phyloP scores from a whole-genome alignment of 1,140 invertebrate species.

The Apis laboriosa region DNA sequence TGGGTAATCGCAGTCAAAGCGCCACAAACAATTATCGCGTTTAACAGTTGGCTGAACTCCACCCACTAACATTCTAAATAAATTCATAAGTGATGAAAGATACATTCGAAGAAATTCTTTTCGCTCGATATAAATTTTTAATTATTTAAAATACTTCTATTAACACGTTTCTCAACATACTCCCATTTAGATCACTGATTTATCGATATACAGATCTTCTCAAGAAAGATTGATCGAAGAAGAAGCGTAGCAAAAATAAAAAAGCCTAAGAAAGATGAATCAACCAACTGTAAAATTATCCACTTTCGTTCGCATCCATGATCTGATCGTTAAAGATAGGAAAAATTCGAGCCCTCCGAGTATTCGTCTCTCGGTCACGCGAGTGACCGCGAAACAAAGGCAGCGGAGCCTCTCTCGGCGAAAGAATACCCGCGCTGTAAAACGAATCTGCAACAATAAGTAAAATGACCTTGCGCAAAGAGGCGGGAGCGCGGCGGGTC shows the following conservation, averaged over 20 bases:
- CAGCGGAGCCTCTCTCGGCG: not conserved
- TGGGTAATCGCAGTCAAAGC: too few species aligned
- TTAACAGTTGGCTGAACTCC: too few species aligned
- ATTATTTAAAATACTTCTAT: too few species aligned
- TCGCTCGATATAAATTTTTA: too few species aligned
- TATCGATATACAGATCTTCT: too few species aligned
- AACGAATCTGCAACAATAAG: slow-evolving; percentile 44
- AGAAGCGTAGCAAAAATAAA: not conserved
- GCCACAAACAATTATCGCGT: too few species aligned
- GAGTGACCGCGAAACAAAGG: not conserved
- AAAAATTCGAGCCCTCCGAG: not conserved
- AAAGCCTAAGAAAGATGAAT: not conserved
- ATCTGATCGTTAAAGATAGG: not conserved
- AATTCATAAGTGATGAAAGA: too few species aligned
- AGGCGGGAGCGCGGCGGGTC: slow-evolving; percentile 28
- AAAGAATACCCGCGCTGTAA: slow-evolving; percentile 19
- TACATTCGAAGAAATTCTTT: too few species aligned
- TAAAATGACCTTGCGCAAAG: slow-evolving; percentile 64
- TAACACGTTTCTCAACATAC: too few species aligned
- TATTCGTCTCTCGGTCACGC: not conserved
- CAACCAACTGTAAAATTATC: not conserved
- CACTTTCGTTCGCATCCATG: not conserved
- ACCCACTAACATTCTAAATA: too few species aligned
- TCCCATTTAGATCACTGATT: too few species aligned
- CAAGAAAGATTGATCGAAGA: too few species aligned